Percentiles rank a stretch among this genome's conserved stretches.
These are phyloP conservation scores for Julus scandinavius DNA, from an alignment of 2,888 invertebrate species.

Conservation along the genomic window DNA sequence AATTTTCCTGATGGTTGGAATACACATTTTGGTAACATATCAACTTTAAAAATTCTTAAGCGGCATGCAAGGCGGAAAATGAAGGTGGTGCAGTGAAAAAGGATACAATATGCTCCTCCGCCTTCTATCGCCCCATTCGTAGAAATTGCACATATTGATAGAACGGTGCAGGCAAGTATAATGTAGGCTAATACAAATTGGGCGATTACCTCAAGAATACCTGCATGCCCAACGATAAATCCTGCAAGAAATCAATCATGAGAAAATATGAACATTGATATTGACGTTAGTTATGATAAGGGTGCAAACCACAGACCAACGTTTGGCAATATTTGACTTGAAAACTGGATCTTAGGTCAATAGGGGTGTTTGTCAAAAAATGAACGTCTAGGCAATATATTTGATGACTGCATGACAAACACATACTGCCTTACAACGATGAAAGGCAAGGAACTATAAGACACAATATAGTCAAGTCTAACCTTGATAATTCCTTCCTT, in stretches of 20 bases:
- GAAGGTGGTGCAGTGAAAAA: slow-evolving; percentile 60
- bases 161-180: slow-evolving; percentile 95
- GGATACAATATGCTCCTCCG: slow-evolving; percentile 99
- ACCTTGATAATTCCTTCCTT: no score
- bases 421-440: not conserved
- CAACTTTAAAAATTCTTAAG: not conserved
- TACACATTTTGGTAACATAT: no score
- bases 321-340: not conserved
- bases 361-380: not conserved
- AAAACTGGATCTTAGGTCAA: not conserved
- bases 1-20: no score
- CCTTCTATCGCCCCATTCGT: slow-evolving; percentile 99
- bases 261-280: not conserved
- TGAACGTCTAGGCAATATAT: not conserved
- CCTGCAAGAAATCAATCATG: slow-evolving; percentile 73
- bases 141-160: slow-evolving; percentile 97
- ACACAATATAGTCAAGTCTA: no score
- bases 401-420: not conserved
- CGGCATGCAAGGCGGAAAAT: not conserved
- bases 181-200: slow-evolving; percentile 93
- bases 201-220: slow-evolving; percentile 83
- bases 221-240: slow-evolving; percentile 96
- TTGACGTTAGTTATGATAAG: slow-evolving; percentile 48
- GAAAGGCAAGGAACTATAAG: not conserved
- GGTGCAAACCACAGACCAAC: not conserved